Base-by-base conservation (phyloP, 2,113 vertebrate species). In the Entelurus aequoreus region DNA sequence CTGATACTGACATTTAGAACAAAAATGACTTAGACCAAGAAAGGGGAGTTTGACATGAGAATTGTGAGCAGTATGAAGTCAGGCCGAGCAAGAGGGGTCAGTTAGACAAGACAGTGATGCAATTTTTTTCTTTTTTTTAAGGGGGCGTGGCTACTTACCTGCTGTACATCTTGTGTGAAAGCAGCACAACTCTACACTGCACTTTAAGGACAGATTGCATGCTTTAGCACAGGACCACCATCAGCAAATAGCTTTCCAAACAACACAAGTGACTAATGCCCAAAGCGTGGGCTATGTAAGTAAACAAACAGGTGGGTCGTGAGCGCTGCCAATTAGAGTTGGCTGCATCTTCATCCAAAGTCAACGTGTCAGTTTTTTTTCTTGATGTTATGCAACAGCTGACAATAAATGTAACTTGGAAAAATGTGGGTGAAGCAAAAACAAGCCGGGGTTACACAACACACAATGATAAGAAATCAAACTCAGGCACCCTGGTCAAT, bases 191-290 rank as follows among this genome's bases (percentile, higher is more conserved):
- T 78, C 75, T 72, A 63, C 68, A 71, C 81, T 79, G 80, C 86
- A 81, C 77, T 89, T 85, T 74, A 80, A 79, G 83, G 76, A 87
- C 83, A 89, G 84, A 87, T 79, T 77, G 79, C 77, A 80, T 65
- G 77, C 72, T 87, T 82, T 79, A 88, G 82, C 76, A 69, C 60
- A 64, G 71, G 68, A 74, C 71, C 75, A 78, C 59, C 49, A 66
- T 72, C 65, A 80, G 68, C 64, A 79, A 84, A 83, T 72, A 73
- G 78, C 74, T 71, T 71, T 77, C 68, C 79, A 78, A 84, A 78
- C 81, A 80, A 85, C 84, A 83, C 77, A 81, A 80, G 74, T 84
- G 79, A 84, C 82, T 84, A 75, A 86, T 79, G 63, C 51, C 49
- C 54, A 56, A 73, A 1, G 79, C 66, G 84, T 86, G 81, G 77